phyloP scores from a whole-genome alignment of 2,113 vertebrate species.

The Hippopotamus amphibius region DNA sequence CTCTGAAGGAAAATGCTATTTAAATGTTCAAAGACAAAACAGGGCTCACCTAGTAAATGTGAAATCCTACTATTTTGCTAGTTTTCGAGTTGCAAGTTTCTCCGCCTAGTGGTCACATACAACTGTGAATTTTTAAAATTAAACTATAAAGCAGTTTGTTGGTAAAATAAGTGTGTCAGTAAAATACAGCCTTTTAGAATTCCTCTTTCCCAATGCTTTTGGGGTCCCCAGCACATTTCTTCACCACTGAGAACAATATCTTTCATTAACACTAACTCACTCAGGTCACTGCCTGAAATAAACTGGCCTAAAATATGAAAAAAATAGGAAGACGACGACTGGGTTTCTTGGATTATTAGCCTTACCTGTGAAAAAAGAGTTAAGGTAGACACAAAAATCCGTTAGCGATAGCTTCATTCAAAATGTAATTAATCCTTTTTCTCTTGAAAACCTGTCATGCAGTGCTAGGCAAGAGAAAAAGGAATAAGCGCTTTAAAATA shows the following conservation, averaged over 20 bases:
- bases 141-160: neutral
- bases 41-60: rapidly evolving
- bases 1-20: neutral
- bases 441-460: neutral
- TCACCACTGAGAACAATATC: rapidly evolving
- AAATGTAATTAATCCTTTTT: neutral
- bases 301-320: neutral
- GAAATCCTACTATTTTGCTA: neutral
- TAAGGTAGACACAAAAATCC: neutral
- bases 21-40: neutral
- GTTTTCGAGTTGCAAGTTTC: neutral
- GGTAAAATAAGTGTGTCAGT: neutral
- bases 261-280: rapidly evolving
- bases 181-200: neutral
- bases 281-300: neutral
- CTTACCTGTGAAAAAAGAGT: neutral
- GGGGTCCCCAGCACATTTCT: rapidly evolving
- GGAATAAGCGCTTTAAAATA: neutral
- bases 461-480: neutral
- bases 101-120: neutral
- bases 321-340: neutral
- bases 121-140: neutral
- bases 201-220: neutral
- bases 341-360: neutral
- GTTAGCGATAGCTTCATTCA: neutral